These are phyloP conservation scores for Bellardia bayeri DNA, from an alignment of 2,888 invertebrate species.

Conservation along the genomic window DNA sequence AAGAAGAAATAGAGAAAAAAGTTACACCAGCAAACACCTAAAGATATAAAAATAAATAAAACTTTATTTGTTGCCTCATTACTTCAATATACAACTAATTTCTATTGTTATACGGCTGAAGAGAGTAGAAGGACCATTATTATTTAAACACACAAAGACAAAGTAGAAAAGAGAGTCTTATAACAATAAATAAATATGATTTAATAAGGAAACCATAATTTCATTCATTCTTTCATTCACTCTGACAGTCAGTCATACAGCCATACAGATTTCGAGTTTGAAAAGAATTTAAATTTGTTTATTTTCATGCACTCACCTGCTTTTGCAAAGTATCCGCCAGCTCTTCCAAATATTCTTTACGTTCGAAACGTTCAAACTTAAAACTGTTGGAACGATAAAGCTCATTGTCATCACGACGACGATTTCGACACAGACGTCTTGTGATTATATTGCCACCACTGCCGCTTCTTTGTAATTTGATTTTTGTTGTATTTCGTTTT, in stretches of 20 bases:
- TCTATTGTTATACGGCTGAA: constrained; percentile 12
- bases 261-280: neutral
- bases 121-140: neutral
- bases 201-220: constrained; percentile 44
- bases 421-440: constrained; percentile 90
- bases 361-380: constrained; percentile 93
- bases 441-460: constrained; percentile 86
- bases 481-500: constrained; percentile 12
- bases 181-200: constrained; percentile 35
- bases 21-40: constrained; percentile 25
- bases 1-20: constrained; percentile 28
- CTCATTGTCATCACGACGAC: constrained; percentile 91
- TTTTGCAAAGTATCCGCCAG: constrained; percentile 86
- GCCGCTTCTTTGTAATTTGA: constrained; percentile 74
- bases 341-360: constrained; percentile 88
- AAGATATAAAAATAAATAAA: constrained; percentile 52
- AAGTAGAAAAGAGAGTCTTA: neutral
- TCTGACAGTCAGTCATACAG: neutral
- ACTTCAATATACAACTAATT: constrained; percentile 53
- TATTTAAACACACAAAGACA: neutral
- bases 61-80: constrained; percentile 48
- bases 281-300: neutral
- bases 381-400: constrained; percentile 94
- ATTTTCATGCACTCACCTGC: constrained; percentile 86
- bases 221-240: constrained; percentile 9